Percentiles rank a stretch among this genome's conserved stretches.
These are phyloP conservation scores for Abrostola tripartita DNA, from an alignment of 2,888 invertebrate genomes.

Conservation along the genomic window DNA sequence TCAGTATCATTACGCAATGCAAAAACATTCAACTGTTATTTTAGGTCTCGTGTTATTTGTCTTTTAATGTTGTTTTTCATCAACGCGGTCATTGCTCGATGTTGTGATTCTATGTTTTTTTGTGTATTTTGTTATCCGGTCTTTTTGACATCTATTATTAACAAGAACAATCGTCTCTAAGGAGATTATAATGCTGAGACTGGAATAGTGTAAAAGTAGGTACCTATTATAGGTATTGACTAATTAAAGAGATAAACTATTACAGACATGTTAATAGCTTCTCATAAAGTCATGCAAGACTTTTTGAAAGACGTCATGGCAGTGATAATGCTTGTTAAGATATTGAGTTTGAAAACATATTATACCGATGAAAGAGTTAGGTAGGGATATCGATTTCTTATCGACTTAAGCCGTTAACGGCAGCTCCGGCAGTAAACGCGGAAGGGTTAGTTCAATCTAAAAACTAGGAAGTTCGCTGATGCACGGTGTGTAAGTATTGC, in stretches of 20 bases:
- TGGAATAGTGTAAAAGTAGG: no score
- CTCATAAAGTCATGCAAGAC: conserved; percentile 1
- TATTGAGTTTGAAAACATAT: no score
- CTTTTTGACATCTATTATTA: conserved; percentile 33
- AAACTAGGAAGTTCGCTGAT: conserved; percentile 19
- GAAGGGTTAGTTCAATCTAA: conserved; percentile 15
- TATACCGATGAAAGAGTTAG: conserved; percentile 17
- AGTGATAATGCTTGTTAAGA: neutral
- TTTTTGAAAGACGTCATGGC: conserved; percentile 12
- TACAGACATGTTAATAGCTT: no score
- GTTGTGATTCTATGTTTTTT: conserved; percentile 26
- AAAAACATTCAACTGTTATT: conserved; percentile 60
- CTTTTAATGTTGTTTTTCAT: conserved; percentile 52
- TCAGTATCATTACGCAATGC: conserved; percentile 66
- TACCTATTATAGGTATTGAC: no score
- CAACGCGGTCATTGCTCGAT: conserved; percentile 49
- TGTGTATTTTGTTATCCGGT: conserved; percentile 33
- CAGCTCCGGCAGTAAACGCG: conserved; percentile 3
- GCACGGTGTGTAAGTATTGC: conserved; percentile 14
- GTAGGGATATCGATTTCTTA: conserved; percentile 27
- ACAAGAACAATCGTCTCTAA: neutral
- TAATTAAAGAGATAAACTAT: no score
- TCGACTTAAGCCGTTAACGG: conserved; percentile 13
- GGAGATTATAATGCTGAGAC: no score
- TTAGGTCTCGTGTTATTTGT: conserved; percentile 52